Base-by-base conservation (phyloP, 2,113 vertebrate species). In the Emydocephalus ijimae region DNA sequence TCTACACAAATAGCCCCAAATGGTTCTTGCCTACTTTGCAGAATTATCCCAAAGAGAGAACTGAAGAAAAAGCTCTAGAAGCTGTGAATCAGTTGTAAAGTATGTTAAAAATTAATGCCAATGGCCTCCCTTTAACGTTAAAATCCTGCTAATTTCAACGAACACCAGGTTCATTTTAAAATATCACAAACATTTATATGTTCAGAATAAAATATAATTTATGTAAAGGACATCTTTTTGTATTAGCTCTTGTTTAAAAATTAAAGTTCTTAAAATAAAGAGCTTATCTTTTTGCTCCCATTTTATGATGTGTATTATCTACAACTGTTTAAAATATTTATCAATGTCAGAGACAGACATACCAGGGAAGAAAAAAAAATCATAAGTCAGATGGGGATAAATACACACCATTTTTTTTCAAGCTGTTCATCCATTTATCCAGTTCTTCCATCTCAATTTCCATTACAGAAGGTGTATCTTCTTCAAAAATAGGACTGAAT, bases 401-500 rank as follows among this genome's bases (percentile, higher is more conserved):
- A 87, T 97, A 99, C 99, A 87, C 97, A 99, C 99, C 96, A 1
- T 98, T 98, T 96, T 97, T 97, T 52, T 96, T 98, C 96, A 98
- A 96, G 96, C 94, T 97, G 95, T 92, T 97, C 98, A 99, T 99
- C 99, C 98, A 99, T 52, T 99, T 98, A 94, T 99, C 99, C 39
- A 99, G 97, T 90, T 99, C 99, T 90, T 99, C 99, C 99, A 99
- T 99, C 96, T 99, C 99, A 90, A 99, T 97, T 96, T 99, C 99
- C 98, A 99, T 98, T 26, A 99, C 99, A 85, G 99, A 99, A 20
- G 99, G 99, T 0, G 99, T 98, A 59, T 99, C 99, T 91, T 99
- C 99, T 95, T 99, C 99, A 98, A 99, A 99, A 98, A 99, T 99
- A 91, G 99, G 99, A 97, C 99, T 99, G 94, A 69, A 94, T 89